Conservation (phyloP, 2,888 invertebrate genomes). For the Rhabditophanes sp. region DNA sequence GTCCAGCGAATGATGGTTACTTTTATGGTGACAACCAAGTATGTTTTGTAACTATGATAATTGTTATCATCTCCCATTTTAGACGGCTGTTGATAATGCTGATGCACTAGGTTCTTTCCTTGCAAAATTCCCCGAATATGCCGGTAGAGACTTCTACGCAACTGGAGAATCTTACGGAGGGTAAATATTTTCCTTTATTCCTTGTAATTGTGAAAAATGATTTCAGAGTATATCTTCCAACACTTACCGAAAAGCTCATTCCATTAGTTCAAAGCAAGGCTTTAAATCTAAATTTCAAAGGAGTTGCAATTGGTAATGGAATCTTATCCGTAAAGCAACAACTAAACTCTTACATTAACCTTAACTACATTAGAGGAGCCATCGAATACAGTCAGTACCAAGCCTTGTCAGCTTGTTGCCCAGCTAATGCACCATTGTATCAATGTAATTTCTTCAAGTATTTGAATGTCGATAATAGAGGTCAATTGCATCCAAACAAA, state of each 20-base stretch:
- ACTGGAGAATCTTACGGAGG: conserved; percentile 25
- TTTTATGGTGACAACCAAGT: too few species aligned
- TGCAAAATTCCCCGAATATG: conserved; percentile 6
- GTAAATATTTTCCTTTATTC: too few species aligned
- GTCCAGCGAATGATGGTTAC: too few species aligned
- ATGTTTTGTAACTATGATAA: too few species aligned
- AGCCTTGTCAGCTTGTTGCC: too few species aligned
- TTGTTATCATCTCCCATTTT: not conserved
- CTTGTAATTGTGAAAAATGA: too few species aligned
- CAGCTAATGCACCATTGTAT: too few species aligned
- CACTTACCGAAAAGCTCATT: conserved; percentile 3
- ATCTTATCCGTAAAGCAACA: conserved; percentile 19
- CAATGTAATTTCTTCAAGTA: too few species aligned
- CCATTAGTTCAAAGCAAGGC: not conserved
- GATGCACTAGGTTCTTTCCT: conserved; percentile 5
- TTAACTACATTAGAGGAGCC: too few species aligned
- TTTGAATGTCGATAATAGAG: too few species aligned
- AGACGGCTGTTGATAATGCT: conserved; percentile 2
- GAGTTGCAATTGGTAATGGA: conserved; percentile 23
- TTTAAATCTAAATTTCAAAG: conserved; percentile 5
- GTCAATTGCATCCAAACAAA: too few species aligned
- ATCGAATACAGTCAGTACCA: too few species aligned
- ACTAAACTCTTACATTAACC: conserved; percentile 10
- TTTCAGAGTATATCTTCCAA: conserved; percentile 6
- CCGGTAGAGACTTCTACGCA: conserved; percentile 14